phyloP scores from a whole-genome alignment of 2,888 invertebrate species.

The Eupithecia pulchellata region DNA sequence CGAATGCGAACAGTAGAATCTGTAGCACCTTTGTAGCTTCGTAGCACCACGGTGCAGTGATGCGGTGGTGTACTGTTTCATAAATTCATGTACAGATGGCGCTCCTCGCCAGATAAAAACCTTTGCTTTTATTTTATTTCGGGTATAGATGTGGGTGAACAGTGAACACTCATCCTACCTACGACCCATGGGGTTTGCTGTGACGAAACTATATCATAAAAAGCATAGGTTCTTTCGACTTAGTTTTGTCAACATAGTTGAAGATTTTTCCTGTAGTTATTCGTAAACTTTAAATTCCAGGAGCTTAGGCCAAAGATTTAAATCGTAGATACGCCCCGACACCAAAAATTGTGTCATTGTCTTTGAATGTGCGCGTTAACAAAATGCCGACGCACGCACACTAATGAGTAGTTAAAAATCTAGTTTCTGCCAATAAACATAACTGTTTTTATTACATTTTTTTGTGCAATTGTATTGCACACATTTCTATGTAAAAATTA shows the following conservation, averaged over 20 bases:
- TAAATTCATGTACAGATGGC: conserved; percentile 24
- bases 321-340: no score
- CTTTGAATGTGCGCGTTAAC: no score
- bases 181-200: not conserved
- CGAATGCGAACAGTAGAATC: conserved; percentile 3
- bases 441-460: no score
- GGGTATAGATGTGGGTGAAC: not conserved
- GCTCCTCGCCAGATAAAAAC: not conserved
- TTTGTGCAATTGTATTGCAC: no score
- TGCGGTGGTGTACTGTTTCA: conserved; percentile 15
- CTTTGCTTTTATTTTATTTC: not conserved
- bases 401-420: no score
- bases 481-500: no score
- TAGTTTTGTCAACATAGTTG: not conserved
- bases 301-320: no score
- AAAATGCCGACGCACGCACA: no score
- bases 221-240: not conserved
- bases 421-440: no score
- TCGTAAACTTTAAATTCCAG: not conserved
- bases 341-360: no score
- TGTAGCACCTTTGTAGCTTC: conserved; percentile 16
- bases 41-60: not conserved
- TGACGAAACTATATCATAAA: not conserved
- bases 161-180: not conserved
- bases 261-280: not conserved